phyloP scores from a whole-genome alignment of 2,797 vertebrate genomes.

The Sciurus carolinensis region DNA sequence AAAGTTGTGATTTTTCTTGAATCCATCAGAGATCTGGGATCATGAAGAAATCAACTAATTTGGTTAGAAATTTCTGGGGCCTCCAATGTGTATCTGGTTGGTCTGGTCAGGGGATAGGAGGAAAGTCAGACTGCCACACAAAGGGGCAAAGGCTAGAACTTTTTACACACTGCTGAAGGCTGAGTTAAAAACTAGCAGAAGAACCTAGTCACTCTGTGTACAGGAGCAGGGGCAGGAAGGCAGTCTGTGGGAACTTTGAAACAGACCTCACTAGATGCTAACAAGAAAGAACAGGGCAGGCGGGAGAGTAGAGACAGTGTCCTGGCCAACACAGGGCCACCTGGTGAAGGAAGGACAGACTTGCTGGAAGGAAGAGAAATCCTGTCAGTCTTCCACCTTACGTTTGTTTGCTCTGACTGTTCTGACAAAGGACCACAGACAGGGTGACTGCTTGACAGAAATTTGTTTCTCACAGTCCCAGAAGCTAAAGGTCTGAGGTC shows the following conservation, averaged over 20 bases:
- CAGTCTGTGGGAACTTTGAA: not conserved
- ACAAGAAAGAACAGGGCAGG: not conserved
- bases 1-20: not conserved
- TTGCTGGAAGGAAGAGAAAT: not conserved
- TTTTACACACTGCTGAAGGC: not conserved
- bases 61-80: not conserved
- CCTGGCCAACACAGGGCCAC: too few species aligned
- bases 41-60: not conserved
- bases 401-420: not conserved
- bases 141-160: not conserved
- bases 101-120: not conserved
- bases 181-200: not conserved
- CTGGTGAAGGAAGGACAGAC: not conserved
- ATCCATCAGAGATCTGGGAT: not conserved
- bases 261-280: not conserved
- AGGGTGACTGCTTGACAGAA: not conserved
- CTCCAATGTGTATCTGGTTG: not conserved
- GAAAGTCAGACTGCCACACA: not conserved
- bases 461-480: not conserved
- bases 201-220: not conserved
- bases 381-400: not conserved
- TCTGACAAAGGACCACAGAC: not conserved
- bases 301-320: not conserved
- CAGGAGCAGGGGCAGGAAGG: too few species aligned
- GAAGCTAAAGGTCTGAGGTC: not conserved